A percentile compares a stretch with the other conserved stretches of the same genome.
Conservation (phyloP, 2,888 invertebrate species). For the Mesochorus sp. region DNA sequence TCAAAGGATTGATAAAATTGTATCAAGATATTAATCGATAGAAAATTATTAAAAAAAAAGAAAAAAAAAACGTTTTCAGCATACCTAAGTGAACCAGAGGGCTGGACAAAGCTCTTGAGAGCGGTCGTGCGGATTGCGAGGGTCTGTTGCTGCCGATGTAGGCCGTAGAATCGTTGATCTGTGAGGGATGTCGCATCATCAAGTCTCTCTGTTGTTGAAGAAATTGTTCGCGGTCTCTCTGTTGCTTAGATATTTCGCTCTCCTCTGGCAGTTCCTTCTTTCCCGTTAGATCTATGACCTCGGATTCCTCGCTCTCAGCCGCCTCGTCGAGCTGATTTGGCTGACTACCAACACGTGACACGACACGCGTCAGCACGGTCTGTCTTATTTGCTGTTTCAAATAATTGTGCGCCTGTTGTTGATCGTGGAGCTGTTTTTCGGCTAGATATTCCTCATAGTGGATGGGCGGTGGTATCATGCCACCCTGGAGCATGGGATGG, state of each 20-base stretch:
- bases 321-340: conserved; percentile 86
- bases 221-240: conserved; percentile 85
- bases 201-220: conserved; percentile 87
- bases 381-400: conserved; percentile 93
- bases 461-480: conserved; percentile 81
- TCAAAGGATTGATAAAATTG: too few species aligned
- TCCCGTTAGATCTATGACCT: conserved; percentile 91
- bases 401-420: conserved; percentile 84
- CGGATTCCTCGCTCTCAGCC: conserved; percentile 80
- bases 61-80: conserved; percentile 35
- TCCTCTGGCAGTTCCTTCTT: conserved; percentile 82
- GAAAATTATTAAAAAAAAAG: too few species aligned
- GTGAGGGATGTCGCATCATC: conserved; percentile 85
- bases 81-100: conserved; percentile 89
- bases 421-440: conserved; percentile 84
- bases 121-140: conserved; percentile 84
- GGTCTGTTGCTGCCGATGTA: conserved; percentile 76
- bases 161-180: conserved; percentile 82
- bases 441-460: conserved; percentile 84
- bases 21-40: too few species aligned
- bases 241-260: conserved; percentile 84
- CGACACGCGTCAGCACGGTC: conserved; percentile 90
- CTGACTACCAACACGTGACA: conserved; percentile 85
- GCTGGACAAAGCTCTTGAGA: conserved; percentile 93
- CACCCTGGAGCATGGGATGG: conserved; percentile 90